Evolutionary conservation across 1,140 invertebrate species (phyloP).

Genomic region (Aricia agestis): DNA sequence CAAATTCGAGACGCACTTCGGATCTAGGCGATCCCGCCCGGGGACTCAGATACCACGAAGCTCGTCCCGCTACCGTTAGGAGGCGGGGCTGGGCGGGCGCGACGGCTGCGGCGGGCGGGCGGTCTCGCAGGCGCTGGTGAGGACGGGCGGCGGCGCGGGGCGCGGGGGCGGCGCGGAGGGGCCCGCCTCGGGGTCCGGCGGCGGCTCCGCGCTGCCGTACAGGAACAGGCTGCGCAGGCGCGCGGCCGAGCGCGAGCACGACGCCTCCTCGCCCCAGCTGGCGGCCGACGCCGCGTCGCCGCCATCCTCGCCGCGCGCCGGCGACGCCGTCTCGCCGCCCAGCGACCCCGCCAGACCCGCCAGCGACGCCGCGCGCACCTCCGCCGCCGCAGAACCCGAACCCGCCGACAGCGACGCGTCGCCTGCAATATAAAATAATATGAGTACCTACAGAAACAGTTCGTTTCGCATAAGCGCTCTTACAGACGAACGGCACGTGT

Average conservation of each 20-base stretch:
- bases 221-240: conserved; percentile 56
- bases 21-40: neutral
- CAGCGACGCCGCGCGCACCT: conserved; percentile 56
- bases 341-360: conserved; percentile 60
- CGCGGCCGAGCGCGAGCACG: conserved; percentile 45
- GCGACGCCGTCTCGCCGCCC: conserved; percentile 44
- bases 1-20: neutral
- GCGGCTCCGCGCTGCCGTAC: conserved; percentile 54
- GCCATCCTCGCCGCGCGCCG: conserved; percentile 51
- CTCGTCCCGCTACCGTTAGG: conserved; percentile 8
- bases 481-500: no score
- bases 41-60: conserved; percentile 9
- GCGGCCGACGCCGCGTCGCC: conserved; percentile 44
- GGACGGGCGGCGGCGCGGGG: conserved; percentile 24
- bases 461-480: no score
- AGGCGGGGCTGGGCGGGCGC: conserved; percentile 16
- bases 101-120: conserved; percentile 18
- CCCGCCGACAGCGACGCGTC: conserved; percentile 55
- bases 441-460: neutral
- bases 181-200: conserved; percentile 47
- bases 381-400: conserved; percentile 44
- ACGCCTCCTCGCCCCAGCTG: conserved; percentile 52
- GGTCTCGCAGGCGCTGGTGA: conserved; percentile 28
- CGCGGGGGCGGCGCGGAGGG: conserved; percentile 32
- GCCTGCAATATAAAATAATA: conserved; percentile 34